Conservation (phyloP, 2,888 invertebrate species). For the Incurvaria masculella region DNA sequence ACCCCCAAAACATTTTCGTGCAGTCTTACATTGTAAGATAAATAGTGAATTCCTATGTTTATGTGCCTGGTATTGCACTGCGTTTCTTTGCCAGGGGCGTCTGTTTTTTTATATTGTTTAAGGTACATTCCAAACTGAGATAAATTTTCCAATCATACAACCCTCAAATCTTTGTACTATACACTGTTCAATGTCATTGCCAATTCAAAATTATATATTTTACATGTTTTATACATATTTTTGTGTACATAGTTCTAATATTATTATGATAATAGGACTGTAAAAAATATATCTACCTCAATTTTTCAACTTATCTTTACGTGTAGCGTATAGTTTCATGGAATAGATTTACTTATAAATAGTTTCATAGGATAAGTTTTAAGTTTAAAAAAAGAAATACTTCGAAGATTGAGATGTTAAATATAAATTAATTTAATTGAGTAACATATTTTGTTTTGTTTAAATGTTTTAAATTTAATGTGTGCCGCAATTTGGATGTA, state of each 20-base stretch:
- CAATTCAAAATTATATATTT: constrained; percentile 37
- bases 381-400: constrained; percentile 14
- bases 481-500: constrained; percentile 40
- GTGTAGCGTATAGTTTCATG: constrained; percentile 24
- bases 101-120: no score
- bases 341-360: not conserved
- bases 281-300: constrained; percentile 56
- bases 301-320: constrained; percentile 46
- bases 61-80: no score
- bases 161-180: no score
- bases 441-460: constrained; percentile 11
- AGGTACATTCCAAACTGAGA: no score
- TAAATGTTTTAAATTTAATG: constrained; percentile 29
- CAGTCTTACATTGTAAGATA: no score
- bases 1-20: no score
- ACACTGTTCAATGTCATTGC: no score
- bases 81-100: no score
- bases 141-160: no score
- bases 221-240: constrained; percentile 41
- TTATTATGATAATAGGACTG: constrained; percentile 54
- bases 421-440: not conserved
- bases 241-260: constrained; percentile 50
- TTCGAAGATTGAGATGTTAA: constrained; percentile 3
- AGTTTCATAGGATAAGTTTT: not conserved
- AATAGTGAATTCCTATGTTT: no score